A percentile compares a stretch with the other conserved stretches of the same genome.
Conservation (phyloP, 1,140 invertebrate genomes). For the Megathymus violae region DNA sequence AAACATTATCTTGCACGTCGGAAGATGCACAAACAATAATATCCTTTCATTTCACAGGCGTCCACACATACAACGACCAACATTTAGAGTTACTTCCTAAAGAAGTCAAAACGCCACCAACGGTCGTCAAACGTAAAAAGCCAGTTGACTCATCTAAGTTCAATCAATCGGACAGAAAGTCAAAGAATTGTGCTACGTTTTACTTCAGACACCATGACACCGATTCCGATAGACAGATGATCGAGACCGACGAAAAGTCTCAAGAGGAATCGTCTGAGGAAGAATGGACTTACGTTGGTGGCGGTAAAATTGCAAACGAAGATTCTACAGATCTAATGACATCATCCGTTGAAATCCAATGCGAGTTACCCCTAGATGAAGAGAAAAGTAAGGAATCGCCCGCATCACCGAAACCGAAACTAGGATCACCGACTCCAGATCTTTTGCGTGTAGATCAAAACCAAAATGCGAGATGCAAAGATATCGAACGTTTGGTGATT, state of each 20-base stretch:
- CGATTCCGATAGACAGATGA: slow-evolving; percentile 87
- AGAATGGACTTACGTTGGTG: slow-evolving; percentile 88
- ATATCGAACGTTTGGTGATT: slow-evolving; percentile 87
- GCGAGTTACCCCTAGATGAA: slow-evolving; percentile 69
- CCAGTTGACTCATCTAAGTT: slow-evolving; percentile 84
- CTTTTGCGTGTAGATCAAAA: slow-evolving; percentile 62
- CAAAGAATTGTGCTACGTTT: slow-evolving; percentile 91
- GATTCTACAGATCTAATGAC: slow-evolving; percentile 81
- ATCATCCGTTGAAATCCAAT: slow-evolving; percentile 77
- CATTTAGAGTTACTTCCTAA: slow-evolving; percentile 50
- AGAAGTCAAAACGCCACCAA: slow-evolving; percentile 72
- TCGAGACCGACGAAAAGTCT: slow-evolving; percentile 79
- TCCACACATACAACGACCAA: slow-evolving; percentile 47
- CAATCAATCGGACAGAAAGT: slow-evolving; percentile 88
- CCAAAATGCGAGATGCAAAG: slow-evolving; percentile 72
- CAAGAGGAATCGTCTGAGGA: slow-evolving; percentile 88
- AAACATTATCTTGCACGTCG: slow-evolving; percentile 6
- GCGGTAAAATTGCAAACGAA: slow-evolving; percentile 76
- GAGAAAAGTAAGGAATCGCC: slow-evolving; percentile 49
- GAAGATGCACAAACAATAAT: slow-evolving; percentile 30
- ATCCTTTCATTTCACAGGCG: slow-evolving; percentile 51
- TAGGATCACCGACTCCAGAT: slow-evolving; percentile 67
- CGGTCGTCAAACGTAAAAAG: slow-evolving; percentile 79
- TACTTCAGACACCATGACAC: slow-evolving; percentile 94
- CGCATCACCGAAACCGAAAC: slow-evolving; percentile 60